Evolutionary conservation across 1,140 invertebrate genomes (phyloP), one percentile per base, ranked within the genome.

Genomic region (Drosophila oshimai): DNA sequence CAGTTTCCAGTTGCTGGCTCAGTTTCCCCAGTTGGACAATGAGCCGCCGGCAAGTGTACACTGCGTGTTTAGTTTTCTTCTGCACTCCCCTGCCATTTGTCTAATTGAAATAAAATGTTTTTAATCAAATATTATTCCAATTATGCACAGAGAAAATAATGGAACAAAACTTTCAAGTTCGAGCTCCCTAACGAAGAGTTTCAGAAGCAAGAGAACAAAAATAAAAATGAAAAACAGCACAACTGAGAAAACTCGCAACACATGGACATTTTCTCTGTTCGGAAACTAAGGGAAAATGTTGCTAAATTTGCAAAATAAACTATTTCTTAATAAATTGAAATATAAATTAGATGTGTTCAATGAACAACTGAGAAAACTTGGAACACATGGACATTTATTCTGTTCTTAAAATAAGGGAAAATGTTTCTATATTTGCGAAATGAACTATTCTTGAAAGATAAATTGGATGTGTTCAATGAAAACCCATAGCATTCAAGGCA

Each of bases 221-320:
- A 36, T n/a, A n/a, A 7, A 13, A 28, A 45, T 9, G 0, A 18
- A 18, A 10, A 1, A 2, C 0, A 6, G 4, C 18, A 17, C 15
- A 99, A 91, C 92, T 99, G 98, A 2, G 6, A n/a, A 46, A 18
- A n/a, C n/a, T n/a, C n/a, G n/a, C 5, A 22, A 22, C 7, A 6
- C 6, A 3, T 37, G 13, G 5, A 37, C 9, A 2, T 9, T 37
- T 2, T 12, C 15, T n/a, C n/a, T n/a, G n/a, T n/a, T n/a, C n/a
- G n/a, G n/a, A n/a, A n/a, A n/a, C n/a, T n/a, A n/a, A n/a, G n/a
- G n/a, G n/a, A n/a, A n/a, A n/a, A n/a, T n/a, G n/a, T n/a, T n/a
- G n/a, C n/a, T n/a, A n/a, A n/a, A n/a, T n/a, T n/a, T n/a, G n/a
- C n/a, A n/a, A n/a, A n/a, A n/a, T n/a, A n/a, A n/a, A n/a, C n/a